phyloP scores from a whole-genome alignment of 2,113 vertebrate genomes.

The Lagopus muta region DNA sequence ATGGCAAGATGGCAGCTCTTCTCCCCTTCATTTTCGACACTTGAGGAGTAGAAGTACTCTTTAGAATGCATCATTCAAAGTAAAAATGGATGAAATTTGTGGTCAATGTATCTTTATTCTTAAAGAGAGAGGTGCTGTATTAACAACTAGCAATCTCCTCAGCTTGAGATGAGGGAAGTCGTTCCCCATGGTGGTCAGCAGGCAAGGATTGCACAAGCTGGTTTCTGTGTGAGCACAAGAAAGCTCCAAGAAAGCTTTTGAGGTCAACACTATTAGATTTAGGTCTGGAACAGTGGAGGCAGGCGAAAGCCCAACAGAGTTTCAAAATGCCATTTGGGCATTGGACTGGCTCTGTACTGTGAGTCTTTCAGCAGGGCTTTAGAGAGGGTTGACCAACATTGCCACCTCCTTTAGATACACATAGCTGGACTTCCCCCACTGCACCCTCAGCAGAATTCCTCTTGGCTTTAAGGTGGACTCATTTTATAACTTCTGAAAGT shows the following conservation, averaged over 20 bases:
- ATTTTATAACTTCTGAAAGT: background rate
- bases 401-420: rapidly evolving
- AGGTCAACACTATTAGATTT: background rate
- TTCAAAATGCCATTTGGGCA: background rate
- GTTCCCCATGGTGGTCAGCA: background rate
- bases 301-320: background rate
- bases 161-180: background rate
- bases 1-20: background rate
- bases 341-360: background rate
- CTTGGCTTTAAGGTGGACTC: background rate
- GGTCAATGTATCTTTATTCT: background rate
- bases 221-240: background rate
- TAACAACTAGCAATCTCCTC: background rate
- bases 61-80: background rate
- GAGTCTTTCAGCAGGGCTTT: background rate
- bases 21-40: background rate
- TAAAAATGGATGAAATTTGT: background rate
- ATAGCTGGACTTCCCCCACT: background rate
- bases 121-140: background rate
- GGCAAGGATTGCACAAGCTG: background rate
- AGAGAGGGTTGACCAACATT: background rate
- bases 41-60: background rate
- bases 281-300: background rate
- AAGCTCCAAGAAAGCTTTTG: background rate
- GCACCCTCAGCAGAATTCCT: rapidly evolving